These are phyloP conservation scores for Rhagonycha fulva DNA, from an alignment of 2,888 invertebrate genomes.

Conservation along the genomic window DNA sequence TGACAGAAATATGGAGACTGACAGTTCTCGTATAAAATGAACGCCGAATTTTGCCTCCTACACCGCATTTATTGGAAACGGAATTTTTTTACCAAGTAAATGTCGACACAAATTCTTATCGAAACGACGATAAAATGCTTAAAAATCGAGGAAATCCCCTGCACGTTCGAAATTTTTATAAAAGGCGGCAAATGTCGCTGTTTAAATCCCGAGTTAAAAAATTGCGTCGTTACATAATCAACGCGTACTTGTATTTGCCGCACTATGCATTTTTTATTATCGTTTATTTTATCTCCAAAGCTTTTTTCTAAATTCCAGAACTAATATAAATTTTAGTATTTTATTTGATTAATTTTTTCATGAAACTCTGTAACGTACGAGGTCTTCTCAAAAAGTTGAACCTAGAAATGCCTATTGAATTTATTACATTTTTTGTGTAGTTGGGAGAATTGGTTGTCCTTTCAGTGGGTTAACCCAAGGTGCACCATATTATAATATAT, in stretches of 20 bases:
- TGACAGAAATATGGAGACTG: constrained; percentile 40
- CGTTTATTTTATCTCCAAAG: background rate
- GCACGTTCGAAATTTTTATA: background rate
- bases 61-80: background rate
- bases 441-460: too few species aligned
- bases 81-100: background rate
- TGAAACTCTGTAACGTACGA: background rate
- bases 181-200: background rate
- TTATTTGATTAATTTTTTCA: background rate
- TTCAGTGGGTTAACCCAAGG: too few species aligned
- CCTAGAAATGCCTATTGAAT: too few species aligned
- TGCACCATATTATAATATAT: too few species aligned
- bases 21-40: constrained; percentile 10
- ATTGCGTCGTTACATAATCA: background rate
- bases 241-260: background rate
- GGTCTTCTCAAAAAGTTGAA: background rate
- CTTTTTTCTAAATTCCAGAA: background rate
- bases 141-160: background rate
- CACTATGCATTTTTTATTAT: background rate
- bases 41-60: constrained; percentile 14
- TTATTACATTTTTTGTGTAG: too few species aligned
- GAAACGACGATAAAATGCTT: background rate
- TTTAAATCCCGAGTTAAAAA: background rate
- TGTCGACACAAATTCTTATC: background rate
- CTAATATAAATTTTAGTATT: background rate